Percentiles rank a stretch among this genome's conserved stretches.
phyloP scores from a whole-genome alignment of 1,140 invertebrate genomes.

The Pogonus chalceus region DNA sequence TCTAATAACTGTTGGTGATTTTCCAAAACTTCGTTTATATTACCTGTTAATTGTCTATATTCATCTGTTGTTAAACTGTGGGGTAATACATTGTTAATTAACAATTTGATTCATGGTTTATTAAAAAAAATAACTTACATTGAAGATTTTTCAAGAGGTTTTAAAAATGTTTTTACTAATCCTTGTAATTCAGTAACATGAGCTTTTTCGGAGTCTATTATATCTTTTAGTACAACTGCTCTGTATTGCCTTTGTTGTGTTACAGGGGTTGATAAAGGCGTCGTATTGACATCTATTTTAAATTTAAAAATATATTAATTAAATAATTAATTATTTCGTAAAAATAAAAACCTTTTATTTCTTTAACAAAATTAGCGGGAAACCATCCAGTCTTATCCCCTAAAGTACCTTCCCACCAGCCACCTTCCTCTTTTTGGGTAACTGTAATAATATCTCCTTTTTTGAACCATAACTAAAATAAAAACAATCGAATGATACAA shows the following conservation, averaged over 20 bases:
- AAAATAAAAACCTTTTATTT: slow-evolving; percentile 52
- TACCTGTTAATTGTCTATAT: slow-evolving; percentile 75
- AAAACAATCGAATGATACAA: slow-evolving; percentile 14
- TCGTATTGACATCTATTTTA: slow-evolving; percentile 36
- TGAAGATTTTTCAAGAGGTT: slow-evolving; percentile 70
- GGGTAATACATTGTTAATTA: slow-evolving; percentile 17
- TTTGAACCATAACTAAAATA: slow-evolving; percentile 76
- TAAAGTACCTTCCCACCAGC: slow-evolving; percentile 96
- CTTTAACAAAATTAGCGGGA: slow-evolving; percentile 93
- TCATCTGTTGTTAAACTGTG: slow-evolving; percentile 74
- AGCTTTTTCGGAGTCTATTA: slow-evolving; percentile 83
- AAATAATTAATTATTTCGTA: neutral
- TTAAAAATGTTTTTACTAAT: slow-evolving; percentile 72
- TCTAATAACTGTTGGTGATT: slow-evolving; percentile 69
- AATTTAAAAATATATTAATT: neutral
- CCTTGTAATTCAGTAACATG: slow-evolving; percentile 82
- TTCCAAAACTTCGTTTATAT: slow-evolving; percentile 77
- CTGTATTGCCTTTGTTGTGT: slow-evolving; percentile 59
- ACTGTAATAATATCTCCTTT: slow-evolving; percentile 96
- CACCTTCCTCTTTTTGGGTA: slow-evolving; percentile 77
- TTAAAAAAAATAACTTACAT: slow-evolving; percentile 56
- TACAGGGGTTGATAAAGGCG: slow-evolving; percentile 47
- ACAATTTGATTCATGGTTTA: too few relatives aligned
- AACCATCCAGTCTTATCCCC: slow-evolving; percentile 96
- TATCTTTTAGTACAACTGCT: slow-evolving; percentile 80